Evolutionary conservation across 2,797 vertebrate species (phyloP).

Genomic region (Chrysolophus pictus): DNA sequence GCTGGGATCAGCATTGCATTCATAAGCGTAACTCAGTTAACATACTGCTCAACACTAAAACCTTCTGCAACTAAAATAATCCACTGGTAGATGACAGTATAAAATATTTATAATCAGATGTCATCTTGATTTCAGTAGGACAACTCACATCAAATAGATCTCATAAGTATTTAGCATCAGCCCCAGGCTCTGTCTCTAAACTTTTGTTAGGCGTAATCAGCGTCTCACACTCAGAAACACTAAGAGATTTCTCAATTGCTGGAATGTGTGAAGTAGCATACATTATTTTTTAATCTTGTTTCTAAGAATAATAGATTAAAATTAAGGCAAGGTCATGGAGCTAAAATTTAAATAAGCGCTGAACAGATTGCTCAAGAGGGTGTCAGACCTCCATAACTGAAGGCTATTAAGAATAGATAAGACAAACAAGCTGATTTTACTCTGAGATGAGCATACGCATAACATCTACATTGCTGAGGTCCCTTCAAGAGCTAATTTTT

Average conservation of each 20-base stretch:
- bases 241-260: background rate
- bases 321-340: background rate
- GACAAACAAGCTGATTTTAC: background rate
- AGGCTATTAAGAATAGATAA: background rate
- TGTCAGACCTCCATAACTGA: background rate
- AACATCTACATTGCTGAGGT: background rate
- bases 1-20: background rate
- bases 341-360: background rate
- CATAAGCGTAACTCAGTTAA: background rate
- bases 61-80: background rate
- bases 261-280: background rate
- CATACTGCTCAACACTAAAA: background rate
- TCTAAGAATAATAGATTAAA: background rate
- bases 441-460: fast-evolving
- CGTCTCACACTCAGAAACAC: background rate
- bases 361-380: background rate
- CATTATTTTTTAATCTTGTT: constrained; percentile 2
- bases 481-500: background rate
- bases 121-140: constrained; percentile 42
- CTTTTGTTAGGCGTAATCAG: constrained; percentile 25
- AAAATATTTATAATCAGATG: constrained; percentile 46
- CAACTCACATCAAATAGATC: constrained; percentile 34
- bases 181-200: constrained; percentile 33
- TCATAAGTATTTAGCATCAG: constrained; percentile 35
- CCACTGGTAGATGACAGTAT: background rate